Base-by-base conservation (phyloP, 1,140 invertebrate species). In the Brachionus sp. region DNA sequence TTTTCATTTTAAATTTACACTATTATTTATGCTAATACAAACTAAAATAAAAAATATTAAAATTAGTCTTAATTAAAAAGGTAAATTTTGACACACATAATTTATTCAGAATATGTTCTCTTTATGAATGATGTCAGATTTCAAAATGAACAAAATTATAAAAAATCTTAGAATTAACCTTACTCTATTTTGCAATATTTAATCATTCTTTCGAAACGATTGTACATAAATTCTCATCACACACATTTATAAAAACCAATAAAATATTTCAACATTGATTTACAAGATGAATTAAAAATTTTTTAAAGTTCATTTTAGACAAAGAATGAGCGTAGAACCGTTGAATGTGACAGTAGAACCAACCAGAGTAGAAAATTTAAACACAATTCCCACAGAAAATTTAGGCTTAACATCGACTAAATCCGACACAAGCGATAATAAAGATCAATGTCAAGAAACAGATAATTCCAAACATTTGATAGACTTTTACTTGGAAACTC, bases 101-200 rank as follows among this genome's bases (percentile, higher is more conserved):
- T 57, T 66, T 66, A 33, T 37, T 66, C 12, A 29, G 29, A 66
- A 9, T 66, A 66, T n/a, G 29, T 23, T 19, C 37, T 70, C 66
- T 42, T 42, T 39, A 5, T 19, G 12, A 75, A 75, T 75, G 70
- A 75, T 75, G 70, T 75, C 70, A 75, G 70, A 75, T 75, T 75
- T 75, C 70, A 75, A 75, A 75, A 46, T 46, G 16, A 75, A 46
- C 39, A 35, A 23, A 46, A 25, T 44, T 23, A 46, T 5, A 6
- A 4, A 75, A 25, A 25, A 25, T 16, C 5, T 29, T 75, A 44
- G 23, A 75, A 46, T 10, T 13, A 75, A 23, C 39, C 39, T 44
- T 23, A 73, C 25, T 66, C 13, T 39, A 73, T 46, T 75, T 75
- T 75, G 70, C 70, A 75, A 75, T 46, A 75, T 75, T 75, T 75